Base-by-base conservation (phyloP, 2,113 vertebrate genomes). In the Chaetops frenatus region DNA sequence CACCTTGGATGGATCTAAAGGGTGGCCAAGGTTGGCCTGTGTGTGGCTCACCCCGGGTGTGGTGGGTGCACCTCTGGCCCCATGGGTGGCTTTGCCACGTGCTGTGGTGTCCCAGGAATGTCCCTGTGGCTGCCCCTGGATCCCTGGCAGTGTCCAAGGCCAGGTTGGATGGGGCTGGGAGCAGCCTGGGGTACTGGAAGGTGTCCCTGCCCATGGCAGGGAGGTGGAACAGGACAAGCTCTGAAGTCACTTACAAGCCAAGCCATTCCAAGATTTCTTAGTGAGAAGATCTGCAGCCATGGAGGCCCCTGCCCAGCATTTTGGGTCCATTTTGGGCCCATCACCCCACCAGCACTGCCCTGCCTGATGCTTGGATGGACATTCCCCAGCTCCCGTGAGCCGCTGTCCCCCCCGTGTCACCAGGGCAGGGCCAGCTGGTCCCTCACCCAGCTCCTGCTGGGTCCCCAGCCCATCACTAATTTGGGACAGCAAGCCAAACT, bases 401-500 rank as follows among this genome's bases (percentile, higher is more conserved):
- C 1, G 1, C 58, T n/a, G 64, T 51, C 72, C 88, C 72, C 88
- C 7, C 1, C 2, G 0, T 2, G 3, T 71, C 18, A 1, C 48
- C 12, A 0, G 53, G 22, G 66, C 1, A 0, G 38, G 61, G 85
- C 81, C 92, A 87, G 78, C 47, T 76, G 85, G 51, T 50, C 14
- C 35, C 22, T 58, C 0, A 3, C 70, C 91, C 78, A 29, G 51
- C 2, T 90, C 91, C 88, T 74, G 31, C 85, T 27, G 88, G 60
- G 47, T 31, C 91, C 73, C 86, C 88, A 85, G 47, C 82, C 25
- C 4, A 25, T 76, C 86, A 20, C 91, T 82, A 48, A 95, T 92
- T 88, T 53, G 86, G 91, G 88, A 82, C 82, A 76, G 86, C 71
- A 54, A 81, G 79, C 48, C 72, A 38, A n/a, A n/a, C n/a, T n/a